Base-by-base conservation (phyloP, 2,113 vertebrate species). In the Menura novaehollandiae region DNA sequence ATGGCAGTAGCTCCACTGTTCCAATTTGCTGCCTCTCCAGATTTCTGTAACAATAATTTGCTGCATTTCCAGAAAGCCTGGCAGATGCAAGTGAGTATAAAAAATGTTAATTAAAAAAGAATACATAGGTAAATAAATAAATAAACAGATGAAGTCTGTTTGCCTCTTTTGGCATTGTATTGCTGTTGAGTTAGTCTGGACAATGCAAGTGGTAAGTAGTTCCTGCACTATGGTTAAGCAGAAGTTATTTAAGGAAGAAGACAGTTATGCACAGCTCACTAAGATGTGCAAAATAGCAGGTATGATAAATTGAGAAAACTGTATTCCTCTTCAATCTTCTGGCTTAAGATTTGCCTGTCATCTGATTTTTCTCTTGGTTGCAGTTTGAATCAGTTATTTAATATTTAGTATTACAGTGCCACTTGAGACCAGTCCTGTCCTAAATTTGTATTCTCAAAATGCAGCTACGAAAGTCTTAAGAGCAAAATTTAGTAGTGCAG, bases 361-460 rank as follows among this genome's bases (percentile, higher is more conserved):
- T 78, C n/a, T 59, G 39, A 95, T 93, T 97, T 95, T 95, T 53
- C 75, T 85, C 80, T 94, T 93, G 79, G 95, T 60, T 93, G 68
- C 76, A 89, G 59, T 91, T 95, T 95, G 87, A 88, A 96, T 73
- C 43, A 95, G 78, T 91, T 95, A 87, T 83, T 98, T 95, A 97
- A 97, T 97, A 97, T 96, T 97, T 96, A 96, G 96, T 91, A 72
- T 86, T 95, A 93, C 24, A 84, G 84, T 79, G 74, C 43, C 89
- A 94, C 62, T 96, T 91, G 89, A 95, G 92, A 97, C 51, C 39
- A 68, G 56, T 71, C 63, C 72, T 93, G 82, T 80, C 84, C 88
- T 96, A 91, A 94, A 97, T 96, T 81, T 74, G 56, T 56, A 93
- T 35, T 69, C 81, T 95, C 75, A 85, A 94, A 83, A 91, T 13